Evolutionary conservation across 2,888 invertebrate species (phyloP).

Genomic region (Heliconius hortense): DNA sequence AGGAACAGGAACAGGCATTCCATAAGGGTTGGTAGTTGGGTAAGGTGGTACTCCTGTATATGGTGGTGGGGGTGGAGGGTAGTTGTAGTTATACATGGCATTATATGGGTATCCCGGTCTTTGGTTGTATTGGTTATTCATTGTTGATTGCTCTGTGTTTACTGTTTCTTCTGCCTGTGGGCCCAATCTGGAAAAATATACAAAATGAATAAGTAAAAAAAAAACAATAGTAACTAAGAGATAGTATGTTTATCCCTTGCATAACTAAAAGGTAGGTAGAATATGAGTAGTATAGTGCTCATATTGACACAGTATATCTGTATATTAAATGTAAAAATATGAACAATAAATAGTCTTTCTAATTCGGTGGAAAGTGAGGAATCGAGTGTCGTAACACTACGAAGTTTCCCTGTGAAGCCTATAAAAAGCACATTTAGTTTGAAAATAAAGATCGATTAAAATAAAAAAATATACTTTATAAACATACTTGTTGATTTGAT

Average conservation of each 20-base stretch:
- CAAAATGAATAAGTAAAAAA: neutral
- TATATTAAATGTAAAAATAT: too few relatives aligned
- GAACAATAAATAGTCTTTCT: too few relatives aligned
- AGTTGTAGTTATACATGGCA: constrained; percentile 59
- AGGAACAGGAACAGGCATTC: constrained; percentile 65
- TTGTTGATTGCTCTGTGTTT: constrained; percentile 59
- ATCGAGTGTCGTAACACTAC: too few relatives aligned
- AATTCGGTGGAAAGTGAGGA: too few relatives aligned
- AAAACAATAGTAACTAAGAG: too few relatives aligned
- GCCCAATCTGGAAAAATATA: constrained; percentile 58
- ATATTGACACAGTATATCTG: too few relatives aligned
- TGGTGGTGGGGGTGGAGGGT: constrained; percentile 58
- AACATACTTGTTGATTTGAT: constrained; percentile 77
- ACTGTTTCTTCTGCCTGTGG: constrained; percentile 72
- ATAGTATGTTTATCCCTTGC: neutral
- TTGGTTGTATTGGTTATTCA: constrained; percentile 74
- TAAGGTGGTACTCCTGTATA: constrained; percentile 63
- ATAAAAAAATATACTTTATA: constrained; percentile 50
- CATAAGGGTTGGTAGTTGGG: constrained; percentile 61
- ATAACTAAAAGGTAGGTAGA: neutral
- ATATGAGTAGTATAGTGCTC: too few relatives aligned
- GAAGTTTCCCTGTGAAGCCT: too few relatives aligned
- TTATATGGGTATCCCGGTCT: constrained; percentile 63
- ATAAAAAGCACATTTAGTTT: too few relatives aligned
- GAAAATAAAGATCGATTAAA: neutral